Percentiles rank a stretch among this genome's conserved stretches.
Conservation (phyloP, 2,888 invertebrate genomes). For the Meteorus cinctellus region DNA sequence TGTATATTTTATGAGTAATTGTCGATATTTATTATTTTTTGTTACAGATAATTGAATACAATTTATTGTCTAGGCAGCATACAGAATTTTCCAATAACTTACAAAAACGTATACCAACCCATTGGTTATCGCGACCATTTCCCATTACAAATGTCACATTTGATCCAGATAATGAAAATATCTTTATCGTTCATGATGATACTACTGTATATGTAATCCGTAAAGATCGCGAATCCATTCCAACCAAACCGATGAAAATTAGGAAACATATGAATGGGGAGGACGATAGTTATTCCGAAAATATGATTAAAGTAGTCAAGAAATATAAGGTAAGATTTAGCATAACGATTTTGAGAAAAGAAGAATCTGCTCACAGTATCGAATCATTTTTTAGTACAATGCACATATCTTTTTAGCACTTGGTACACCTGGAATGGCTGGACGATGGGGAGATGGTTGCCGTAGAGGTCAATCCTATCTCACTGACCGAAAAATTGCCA, state of each 20-base stretch:
- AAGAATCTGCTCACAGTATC: neutral
- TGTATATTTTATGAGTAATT: constrained; percentile 13
- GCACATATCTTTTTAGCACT: constrained; percentile 77
- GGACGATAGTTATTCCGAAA: constrained; percentile 68
- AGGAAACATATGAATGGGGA: constrained; percentile 69
- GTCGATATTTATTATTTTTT: constrained; percentile 31
- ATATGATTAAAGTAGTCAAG: constrained; percentile 72
- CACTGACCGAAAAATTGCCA: constrained; percentile 82
- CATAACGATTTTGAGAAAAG: neutral
- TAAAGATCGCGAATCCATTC: constrained; percentile 73
- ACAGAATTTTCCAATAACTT: constrained; percentile 79
- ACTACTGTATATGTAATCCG: constrained; percentile 79
- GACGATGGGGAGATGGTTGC: constrained; percentile 82
- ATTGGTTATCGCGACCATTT: constrained; percentile 77
- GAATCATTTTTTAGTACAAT: neutral
- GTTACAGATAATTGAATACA: constrained; percentile 84
- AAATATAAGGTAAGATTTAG: constrained; percentile 75
- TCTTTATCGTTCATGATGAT: constrained; percentile 84
- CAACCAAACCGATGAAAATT: constrained; percentile 69
- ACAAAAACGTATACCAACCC: constrained; percentile 75
- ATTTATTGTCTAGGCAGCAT: constrained; percentile 78
- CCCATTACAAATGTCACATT: constrained; percentile 79
- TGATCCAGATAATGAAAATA: constrained; percentile 78
- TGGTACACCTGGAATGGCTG: constrained; percentile 83
- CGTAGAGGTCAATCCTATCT: constrained; percentile 83